Conservation (phyloP, 1,140 invertebrate genomes). For the Dolichoris vasculosae region DNA sequence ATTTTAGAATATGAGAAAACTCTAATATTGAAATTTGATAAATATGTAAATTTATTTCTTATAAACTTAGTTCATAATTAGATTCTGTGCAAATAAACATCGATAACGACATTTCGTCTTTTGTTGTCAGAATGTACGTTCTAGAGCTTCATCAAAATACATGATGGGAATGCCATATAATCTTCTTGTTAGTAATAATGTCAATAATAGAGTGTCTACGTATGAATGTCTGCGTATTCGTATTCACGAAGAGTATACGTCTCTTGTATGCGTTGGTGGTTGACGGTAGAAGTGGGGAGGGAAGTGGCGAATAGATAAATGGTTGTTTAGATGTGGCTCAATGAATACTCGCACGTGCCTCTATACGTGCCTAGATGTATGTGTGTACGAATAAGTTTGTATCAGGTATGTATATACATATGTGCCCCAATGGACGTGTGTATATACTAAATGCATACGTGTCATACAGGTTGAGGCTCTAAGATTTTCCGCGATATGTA, state of each 20-base stretch:
- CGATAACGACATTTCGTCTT: not conserved
- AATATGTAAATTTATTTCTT: not conserved
- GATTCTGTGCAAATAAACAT: not conserved
- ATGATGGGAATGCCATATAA: not conserved
- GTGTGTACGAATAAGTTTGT: not conserved
- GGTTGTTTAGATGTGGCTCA: slow-evolving; percentile 18
- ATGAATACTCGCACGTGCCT: slow-evolving; percentile 14
- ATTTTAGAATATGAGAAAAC: too few relatives aligned
- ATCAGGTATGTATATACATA: not conserved
- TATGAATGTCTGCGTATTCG: not conserved
- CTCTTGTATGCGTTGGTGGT: not conserved
- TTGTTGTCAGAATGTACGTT: not conserved
- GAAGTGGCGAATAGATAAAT: slow-evolving; percentile 24
- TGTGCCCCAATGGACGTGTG: not conserved
- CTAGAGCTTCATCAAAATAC: not conserved
- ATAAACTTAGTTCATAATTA: not conserved
- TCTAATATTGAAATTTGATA: too few relatives aligned
- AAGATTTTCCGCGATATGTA: not conserved
- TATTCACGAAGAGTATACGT: not conserved
- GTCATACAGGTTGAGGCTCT: not conserved
- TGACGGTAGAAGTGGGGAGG: not conserved
- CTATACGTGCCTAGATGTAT: not conserved
- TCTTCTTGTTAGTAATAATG: not conserved
- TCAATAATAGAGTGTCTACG: not conserved
- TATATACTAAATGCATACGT: not conserved